Evolutionary conservation across 2,113 vertebrate species (phyloP).

Genomic region (Erythrolamprus reginae): DNA sequence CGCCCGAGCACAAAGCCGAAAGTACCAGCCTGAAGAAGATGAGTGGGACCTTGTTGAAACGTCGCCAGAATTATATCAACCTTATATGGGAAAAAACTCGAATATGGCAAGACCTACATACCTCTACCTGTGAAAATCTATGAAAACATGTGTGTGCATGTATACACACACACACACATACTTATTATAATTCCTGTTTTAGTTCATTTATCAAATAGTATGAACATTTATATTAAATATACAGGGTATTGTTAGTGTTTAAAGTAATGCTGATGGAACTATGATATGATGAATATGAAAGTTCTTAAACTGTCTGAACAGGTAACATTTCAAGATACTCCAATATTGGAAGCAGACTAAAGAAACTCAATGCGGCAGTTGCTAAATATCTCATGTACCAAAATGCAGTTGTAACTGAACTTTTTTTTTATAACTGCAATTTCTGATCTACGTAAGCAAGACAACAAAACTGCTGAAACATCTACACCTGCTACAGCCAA

Average conservation of each 20-base stretch:
- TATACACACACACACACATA: no score
- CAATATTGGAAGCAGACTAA: background rate
- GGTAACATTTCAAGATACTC: background rate
- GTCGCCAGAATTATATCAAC: no score
- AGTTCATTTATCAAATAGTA: background rate
- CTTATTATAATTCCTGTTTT: background rate
- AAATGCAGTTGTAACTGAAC: background rate
- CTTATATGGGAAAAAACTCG: no score
- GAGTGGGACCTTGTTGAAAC: no score
- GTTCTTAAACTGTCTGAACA: background rate
- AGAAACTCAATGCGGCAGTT: background rate
- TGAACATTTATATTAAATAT: background rate
- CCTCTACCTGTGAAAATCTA: no score
- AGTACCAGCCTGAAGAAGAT: no score
- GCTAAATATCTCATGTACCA: background rate
- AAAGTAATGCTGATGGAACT: background rate
- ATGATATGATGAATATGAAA: background rate
- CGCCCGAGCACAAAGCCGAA: no score
- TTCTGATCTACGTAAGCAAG: background rate
- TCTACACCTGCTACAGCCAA: background rate
- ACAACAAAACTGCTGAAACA: background rate
- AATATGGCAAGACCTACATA: no score
- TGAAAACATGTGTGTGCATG: no score
- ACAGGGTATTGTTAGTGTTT: background rate
- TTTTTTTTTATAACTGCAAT: background rate